phyloP scores from a whole-genome alignment of 1,140 invertebrate genomes.

The Pseudomyrmex cubaensis region DNA sequence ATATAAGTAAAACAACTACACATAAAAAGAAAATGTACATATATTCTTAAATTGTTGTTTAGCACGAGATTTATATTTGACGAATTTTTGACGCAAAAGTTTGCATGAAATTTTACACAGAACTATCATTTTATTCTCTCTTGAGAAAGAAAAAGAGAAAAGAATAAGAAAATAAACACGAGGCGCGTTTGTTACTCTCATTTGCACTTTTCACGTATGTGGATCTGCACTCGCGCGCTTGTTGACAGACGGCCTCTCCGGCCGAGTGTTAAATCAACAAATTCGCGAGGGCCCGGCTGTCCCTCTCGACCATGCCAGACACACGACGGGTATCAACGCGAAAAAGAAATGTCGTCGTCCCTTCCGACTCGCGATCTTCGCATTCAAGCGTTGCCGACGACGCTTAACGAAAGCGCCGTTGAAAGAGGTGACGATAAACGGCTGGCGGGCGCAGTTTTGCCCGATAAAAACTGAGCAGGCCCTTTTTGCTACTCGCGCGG shows the following conservation, averaged over 20 bases:
- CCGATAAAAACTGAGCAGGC: slow-evolving; percentile 28
- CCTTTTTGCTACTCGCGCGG: slow-evolving; percentile 28
- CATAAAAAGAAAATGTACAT: too few relatives aligned
- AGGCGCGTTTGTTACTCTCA: not conserved
- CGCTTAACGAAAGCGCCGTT: slow-evolving; percentile 71
- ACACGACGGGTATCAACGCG: slow-evolving; percentile 1
- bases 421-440: slow-evolving; percentile 66
- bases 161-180: too few relatives aligned
- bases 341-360: slow-evolving; percentile 18
- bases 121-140: too few relatives aligned
- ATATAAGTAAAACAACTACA: too few relatives aligned
- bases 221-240: not conserved
- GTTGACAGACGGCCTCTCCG: not conserved
- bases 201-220: not conserved
- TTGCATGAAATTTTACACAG: too few relatives aligned
- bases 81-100: too few relatives aligned
- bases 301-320: not conserved
- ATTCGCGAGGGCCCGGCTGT: slow-evolving; percentile 12
- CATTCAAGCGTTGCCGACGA: slow-evolving; percentile 62
- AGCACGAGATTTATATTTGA: too few relatives aligned
- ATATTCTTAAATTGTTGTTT: too few relatives aligned
- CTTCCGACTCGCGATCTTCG: slow-evolving; percentile 42
- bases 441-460: slow-evolving; percentile 15
- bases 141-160: not conserved
- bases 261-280: slow-evolving; percentile 9